Evolutionary conservation across 2,113 vertebrate species (phyloP), one percentile per base, ranked within the genome.

Genomic region (Myiagra hebetior): DNA sequence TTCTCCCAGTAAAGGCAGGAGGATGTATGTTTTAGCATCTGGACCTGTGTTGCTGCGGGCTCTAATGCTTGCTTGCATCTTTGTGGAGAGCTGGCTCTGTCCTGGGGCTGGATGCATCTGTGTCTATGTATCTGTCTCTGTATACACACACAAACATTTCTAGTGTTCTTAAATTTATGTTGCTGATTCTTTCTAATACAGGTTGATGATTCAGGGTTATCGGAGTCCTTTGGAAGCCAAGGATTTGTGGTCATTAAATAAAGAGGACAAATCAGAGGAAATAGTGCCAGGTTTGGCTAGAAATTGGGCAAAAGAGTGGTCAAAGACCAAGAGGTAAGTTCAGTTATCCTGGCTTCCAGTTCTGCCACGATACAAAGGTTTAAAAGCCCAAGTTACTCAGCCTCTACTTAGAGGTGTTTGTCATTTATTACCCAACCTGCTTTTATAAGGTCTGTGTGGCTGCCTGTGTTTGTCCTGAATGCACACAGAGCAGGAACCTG

Each of bases 211-310:
- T 89, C 98, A 35, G 4, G 99, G 99, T 70, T 99, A 98, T 96
- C 99, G 97, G 82, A 98, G 83, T 7, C 99, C 99, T 6, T 96
- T 99, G 94, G 98, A 99, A 92, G 97, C 98, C 82, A 98, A 98
- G 19, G 99, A 99, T 96, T 97, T 99, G 64, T 99, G 99, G 99
- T 99, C 99, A 7, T 91, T 99, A 73, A 99, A 99, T 83, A 93
- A 97, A 37, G 98, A 99, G 10, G 99, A 99, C 95, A 97, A 67
- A 13, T 99, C 99, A 1, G 97, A 98, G 18, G 94, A 88, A 73
- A 91, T 99, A 10, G 99, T 99, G 16, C 99, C 99, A 2, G 96
- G 97, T 83, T 92, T 99, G 95, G 98, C 98, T 22, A 96, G 78
- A 56, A 97, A 98, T 91, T 99, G 99, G 99, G 98, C 98, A 83